Conservation (phyloP, 2,888 invertebrate genomes). For the Idaea aversata region DNA sequence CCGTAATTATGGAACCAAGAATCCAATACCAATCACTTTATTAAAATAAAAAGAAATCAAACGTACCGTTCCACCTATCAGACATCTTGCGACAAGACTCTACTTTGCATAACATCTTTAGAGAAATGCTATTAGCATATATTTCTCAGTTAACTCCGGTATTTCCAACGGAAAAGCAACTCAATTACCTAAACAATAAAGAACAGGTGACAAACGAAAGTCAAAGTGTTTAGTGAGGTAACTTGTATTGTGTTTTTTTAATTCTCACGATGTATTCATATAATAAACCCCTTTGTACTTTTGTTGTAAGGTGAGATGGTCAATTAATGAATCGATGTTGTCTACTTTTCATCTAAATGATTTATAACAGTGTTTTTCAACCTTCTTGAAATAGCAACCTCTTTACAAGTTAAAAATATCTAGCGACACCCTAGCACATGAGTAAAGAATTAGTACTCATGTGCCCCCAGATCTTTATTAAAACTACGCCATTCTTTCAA, state of each 20-base stretch:
- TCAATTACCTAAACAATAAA: not conserved
- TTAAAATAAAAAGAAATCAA: not conserved
- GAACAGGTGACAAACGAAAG: constrained; percentile 1
- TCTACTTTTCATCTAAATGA: too few species aligned
- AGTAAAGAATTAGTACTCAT: too few species aligned
- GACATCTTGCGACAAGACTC: not conserved
- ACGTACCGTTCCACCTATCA: not conserved
- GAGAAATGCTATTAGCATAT: constrained; percentile 1
- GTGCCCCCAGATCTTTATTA: too few species aligned
- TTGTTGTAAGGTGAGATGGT: not conserved
- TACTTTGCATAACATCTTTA: not conserved
- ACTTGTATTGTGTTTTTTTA: not conserved
- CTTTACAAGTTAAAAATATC: too few species aligned
- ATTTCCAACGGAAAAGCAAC: not conserved
- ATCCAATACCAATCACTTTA: not conserved
- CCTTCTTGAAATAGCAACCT: too few species aligned
- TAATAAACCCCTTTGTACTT: not conserved
- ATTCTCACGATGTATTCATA: not conserved
- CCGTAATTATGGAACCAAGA: too few species aligned
- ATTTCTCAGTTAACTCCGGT: not conserved
- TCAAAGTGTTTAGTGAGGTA: not conserved
- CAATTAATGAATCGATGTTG: not conserved
- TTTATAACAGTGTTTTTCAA: too few species aligned
- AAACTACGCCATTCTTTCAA: too few species aligned
- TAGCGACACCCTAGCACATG: too few species aligned